These are phyloP conservation scores for Penaeus vannamei DNA, from an alignment of 1,140 invertebrate genomes.

Conservation along the genomic window DNA sequence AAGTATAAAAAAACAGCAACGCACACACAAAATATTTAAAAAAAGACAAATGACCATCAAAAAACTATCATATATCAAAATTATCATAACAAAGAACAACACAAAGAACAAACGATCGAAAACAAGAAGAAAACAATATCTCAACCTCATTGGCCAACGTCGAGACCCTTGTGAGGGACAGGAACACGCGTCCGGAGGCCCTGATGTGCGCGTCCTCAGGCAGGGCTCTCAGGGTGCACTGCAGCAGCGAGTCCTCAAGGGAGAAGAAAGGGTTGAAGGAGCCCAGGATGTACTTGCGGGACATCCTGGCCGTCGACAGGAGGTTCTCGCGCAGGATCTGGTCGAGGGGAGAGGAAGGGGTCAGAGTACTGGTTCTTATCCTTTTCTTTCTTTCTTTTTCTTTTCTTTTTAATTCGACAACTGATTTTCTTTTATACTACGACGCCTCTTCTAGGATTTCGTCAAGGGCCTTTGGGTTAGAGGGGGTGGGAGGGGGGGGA, in stretches of 20 bases:
- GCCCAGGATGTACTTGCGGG: slow-evolving; percentile 38
- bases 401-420: no score
- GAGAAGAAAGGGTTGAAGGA: slow-evolving; percentile 46
- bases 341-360: neutral
- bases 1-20: no score
- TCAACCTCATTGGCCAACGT: slow-evolving; percentile 48
- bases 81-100: no score
- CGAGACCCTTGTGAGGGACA: slow-evolving; percentile 51
- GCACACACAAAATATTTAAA: no score
- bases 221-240: slow-evolving; percentile 34
- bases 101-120: no score
- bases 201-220: slow-evolving; percentile 55
- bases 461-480: no score
- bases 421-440: no score
- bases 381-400: neutral
- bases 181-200: slow-evolving; percentile 45
- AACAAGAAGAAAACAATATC: no score
- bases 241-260: slow-evolving; percentile 48
- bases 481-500: no score
- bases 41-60: no score
- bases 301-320: slow-evolving; percentile 36
- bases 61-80: no score
- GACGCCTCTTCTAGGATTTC: no score
- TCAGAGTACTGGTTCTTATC: neutral
- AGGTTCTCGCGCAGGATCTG: slow-evolving; percentile 42